These are phyloP conservation scores for Ips typographus DNA, from an alignment of 1,140 invertebrate genomes.

Conservation along the genomic window DNA sequence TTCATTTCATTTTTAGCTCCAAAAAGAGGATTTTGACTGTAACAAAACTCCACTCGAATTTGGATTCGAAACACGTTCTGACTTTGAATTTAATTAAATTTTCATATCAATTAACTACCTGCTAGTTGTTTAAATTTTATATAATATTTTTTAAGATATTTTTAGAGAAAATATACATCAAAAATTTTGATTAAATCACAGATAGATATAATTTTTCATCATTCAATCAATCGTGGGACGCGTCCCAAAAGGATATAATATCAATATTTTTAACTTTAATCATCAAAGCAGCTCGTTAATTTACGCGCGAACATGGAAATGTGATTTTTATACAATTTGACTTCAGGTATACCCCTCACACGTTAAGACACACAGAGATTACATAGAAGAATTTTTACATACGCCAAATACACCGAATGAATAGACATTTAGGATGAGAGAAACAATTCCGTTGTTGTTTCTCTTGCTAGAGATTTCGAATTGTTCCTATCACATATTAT, in stretches of 20 bases:
- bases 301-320: conserved; percentile 42
- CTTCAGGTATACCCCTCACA: conserved; percentile 52
- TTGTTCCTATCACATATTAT: not conserved
- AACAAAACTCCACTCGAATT: too few relatives aligned
- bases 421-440: conserved; percentile 35
- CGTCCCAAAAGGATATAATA: conserved; percentile 46
- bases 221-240: conserved; percentile 46
- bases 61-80: conserved; percentile 11
- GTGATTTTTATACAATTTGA: conserved; percentile 45
- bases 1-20: too few relatives aligned
- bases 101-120: conserved; percentile 50
- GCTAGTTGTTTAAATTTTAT: conserved; percentile 52
- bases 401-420: conserved; percentile 53
- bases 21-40: too few relatives aligned
- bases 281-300: conserved; percentile 51
- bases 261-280: conserved; percentile 38
- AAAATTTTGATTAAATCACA: conserved; percentile 59
- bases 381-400: conserved; percentile 50
- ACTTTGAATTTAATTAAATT: conserved; percentile 37
- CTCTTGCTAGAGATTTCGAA: not conserved
- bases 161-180: conserved; percentile 59
- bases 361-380: conserved; percentile 55
- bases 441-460: too few relatives aligned
- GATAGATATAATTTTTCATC: conserved; percentile 56
- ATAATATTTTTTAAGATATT: conserved; percentile 55